phyloP scores from a whole-genome alignment of 2,888 invertebrate genomes.

The Diaprepes abbreviatus region DNA sequence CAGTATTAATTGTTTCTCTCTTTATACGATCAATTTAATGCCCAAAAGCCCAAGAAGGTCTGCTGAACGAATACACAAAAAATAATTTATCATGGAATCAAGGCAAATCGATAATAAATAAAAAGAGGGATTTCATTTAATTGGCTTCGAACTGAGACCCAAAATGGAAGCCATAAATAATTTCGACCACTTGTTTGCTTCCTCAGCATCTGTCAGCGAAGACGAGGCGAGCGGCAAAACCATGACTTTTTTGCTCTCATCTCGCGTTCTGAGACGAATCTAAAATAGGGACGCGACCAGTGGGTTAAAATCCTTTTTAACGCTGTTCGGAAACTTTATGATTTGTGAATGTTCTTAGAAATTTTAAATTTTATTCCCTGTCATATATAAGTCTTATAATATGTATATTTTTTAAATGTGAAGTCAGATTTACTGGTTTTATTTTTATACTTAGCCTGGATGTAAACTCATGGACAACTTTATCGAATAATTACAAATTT shows the following conservation, averaged over 20 bases:
- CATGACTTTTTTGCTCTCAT: slow-evolving; percentile 23
- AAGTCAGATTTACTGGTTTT: too few species aligned
- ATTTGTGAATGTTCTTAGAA: not conserved
- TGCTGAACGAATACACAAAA: slow-evolving; percentile 20
- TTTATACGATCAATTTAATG: slow-evolving; percentile 11
- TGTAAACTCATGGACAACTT: too few species aligned
- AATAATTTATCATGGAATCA: slow-evolving; percentile 41
- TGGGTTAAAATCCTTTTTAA: not conserved
- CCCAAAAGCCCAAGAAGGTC: slow-evolving; percentile 6
- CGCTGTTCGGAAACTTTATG: not conserved
- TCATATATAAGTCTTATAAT: too few species aligned
- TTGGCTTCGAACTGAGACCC: slow-evolving; percentile 56
- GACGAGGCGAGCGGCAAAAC: slow-evolving; percentile 51
- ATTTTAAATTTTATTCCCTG: too few species aligned
- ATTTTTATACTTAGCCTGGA: too few species aligned
- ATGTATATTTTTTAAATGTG: too few species aligned
- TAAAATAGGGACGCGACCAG: slow-evolving; percentile 3
- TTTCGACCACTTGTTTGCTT: slow-evolving; percentile 67
- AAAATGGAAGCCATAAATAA: slow-evolving; percentile 65
- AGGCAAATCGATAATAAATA: slow-evolving; percentile 51
- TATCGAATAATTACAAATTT: too few species aligned
- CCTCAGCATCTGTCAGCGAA: slow-evolving; percentile 62
- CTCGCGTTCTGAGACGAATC: slow-evolving; percentile 19
- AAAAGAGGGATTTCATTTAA: slow-evolving; percentile 62
- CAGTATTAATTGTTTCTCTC: slow-evolving; percentile 6